Conservation (phyloP, 1,140 invertebrate species). For the Procambarus clarkii region DNA sequence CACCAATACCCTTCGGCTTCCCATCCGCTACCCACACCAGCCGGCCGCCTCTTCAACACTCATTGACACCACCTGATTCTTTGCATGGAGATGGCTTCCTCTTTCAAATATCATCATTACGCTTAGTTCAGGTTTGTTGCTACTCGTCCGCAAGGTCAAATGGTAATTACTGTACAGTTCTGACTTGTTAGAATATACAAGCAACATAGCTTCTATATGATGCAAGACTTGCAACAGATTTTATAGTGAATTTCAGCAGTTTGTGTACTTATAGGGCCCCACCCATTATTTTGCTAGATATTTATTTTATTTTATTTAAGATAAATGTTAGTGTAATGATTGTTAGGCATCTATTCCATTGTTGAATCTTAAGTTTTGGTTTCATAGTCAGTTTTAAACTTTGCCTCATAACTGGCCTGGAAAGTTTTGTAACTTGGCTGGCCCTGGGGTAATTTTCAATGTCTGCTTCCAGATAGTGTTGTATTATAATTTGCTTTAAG, state of each 20-base stretch:
- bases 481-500: background rate
- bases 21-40: conserved; percentile 59
- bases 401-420: background rate
- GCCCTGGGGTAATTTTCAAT: background rate
- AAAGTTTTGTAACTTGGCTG: background rate
- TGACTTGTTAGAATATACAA: background rate
- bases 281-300: background rate
- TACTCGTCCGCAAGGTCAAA: background rate
- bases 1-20: conserved; percentile 29
- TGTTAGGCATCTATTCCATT: background rate
- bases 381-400: background rate
- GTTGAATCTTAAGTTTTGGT: background rate
- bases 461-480: background rate
- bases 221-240: background rate
- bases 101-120: background rate
- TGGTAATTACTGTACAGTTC: background rate
- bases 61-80: conserved; percentile 54
- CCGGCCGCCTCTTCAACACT: conserved; percentile 44
- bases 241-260: background rate
- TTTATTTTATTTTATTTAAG: background rate
- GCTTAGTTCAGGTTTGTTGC: background rate
- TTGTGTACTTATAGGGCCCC: background rate
- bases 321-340: background rate
- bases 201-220: background rate
- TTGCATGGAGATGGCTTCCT: background rate